Conservation (phyloP, 2,113 vertebrate species). For the Nematolebias whitei region DNA sequence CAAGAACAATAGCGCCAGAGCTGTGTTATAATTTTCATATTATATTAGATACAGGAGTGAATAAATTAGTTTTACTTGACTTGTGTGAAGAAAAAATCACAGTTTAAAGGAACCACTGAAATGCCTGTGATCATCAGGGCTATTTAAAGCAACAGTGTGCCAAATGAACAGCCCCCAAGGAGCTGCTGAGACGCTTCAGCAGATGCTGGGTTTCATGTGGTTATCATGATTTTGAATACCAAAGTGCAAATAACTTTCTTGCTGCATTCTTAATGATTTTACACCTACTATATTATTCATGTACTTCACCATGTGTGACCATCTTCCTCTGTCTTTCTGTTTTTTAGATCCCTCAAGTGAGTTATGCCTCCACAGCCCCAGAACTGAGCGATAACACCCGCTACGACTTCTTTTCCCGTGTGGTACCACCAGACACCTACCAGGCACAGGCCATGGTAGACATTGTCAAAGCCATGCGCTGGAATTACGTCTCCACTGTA, state of each 20-base stretch:
- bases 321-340: constrained; percentile 3
- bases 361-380: constrained; percentile 94
- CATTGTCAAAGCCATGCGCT: constrained; percentile 93
- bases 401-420: constrained; percentile 96
- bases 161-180: constrained; percentile 21
- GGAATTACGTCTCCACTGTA: constrained; percentile 96
- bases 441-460: constrained; percentile 98
- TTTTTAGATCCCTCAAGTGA: constrained; percentile 93
- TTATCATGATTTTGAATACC: constrained; percentile 1
- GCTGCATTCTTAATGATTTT: constrained; percentile 9
- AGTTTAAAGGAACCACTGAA: constrained; percentile 29
- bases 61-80: constrained; percentile 48
- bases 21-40: constrained; percentile 22
- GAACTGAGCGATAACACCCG: constrained; percentile 96
- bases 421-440: constrained; percentile 94
- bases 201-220: constrained; percentile 48
- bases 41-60: constrained; percentile 36
- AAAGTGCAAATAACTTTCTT: background rate
- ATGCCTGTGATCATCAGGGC: constrained; percentile 40
- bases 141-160: constrained; percentile 49
- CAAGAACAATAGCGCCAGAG: constrained; percentile 24
- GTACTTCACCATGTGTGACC: constrained; percentile 12
- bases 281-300: background rate
- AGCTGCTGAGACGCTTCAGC: constrained; percentile 31
- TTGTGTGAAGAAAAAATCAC: constrained; percentile 47